Percentiles rank a stretch among this genome's conserved stretches.
These are phyloP conservation scores for Pyrrhosoma nymphula DNA, from an alignment of 2,888 invertebrate species.

Conservation along the genomic window DNA sequence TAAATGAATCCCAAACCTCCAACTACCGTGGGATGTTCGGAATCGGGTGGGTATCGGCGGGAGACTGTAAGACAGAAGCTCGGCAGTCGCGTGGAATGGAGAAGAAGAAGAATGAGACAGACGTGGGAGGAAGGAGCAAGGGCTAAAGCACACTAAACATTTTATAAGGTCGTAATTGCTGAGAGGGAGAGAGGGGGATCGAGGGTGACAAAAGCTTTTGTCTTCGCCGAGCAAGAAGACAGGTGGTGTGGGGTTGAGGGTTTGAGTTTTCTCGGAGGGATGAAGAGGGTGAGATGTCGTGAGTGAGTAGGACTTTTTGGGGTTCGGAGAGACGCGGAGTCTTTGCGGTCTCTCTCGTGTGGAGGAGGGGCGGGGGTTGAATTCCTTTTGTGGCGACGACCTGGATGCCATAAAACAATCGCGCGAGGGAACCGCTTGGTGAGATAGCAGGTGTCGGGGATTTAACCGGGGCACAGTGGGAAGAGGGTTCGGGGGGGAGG, in stretches of 20 bases:
- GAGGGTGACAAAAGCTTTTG: not conserved
- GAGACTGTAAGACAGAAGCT: not conserved
- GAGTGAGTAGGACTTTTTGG: too few species aligned
- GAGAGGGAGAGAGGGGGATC: not conserved
- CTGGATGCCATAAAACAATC: conserved; percentile 40
- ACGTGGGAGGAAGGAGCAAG: not conserved
- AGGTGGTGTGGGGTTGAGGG: not conserved
- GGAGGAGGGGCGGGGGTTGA: not conserved
- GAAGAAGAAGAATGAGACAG: too few species aligned
- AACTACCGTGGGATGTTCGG: not conserved
- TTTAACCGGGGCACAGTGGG: not conserved
- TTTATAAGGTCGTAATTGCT: conserved; percentile 11
- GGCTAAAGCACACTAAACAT: not conserved
- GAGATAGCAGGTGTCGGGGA: conserved; percentile 47
- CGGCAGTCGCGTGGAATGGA: too few species aligned
- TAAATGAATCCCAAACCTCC: not conserved
- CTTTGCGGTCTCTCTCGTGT: not conserved
- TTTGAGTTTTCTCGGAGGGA: not conserved
- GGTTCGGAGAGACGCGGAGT: not conserved
- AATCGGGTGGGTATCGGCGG: not conserved
- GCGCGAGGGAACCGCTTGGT: conserved; percentile 38
- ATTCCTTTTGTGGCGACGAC: not conserved
- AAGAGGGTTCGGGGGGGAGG: too few species aligned
- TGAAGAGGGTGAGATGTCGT: not conserved
- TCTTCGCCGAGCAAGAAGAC: not conserved